These are phyloP conservation scores for Gila robusta DNA, from an alignment of 2,797 vertebrate genomes.

Conservation along the genomic window DNA sequence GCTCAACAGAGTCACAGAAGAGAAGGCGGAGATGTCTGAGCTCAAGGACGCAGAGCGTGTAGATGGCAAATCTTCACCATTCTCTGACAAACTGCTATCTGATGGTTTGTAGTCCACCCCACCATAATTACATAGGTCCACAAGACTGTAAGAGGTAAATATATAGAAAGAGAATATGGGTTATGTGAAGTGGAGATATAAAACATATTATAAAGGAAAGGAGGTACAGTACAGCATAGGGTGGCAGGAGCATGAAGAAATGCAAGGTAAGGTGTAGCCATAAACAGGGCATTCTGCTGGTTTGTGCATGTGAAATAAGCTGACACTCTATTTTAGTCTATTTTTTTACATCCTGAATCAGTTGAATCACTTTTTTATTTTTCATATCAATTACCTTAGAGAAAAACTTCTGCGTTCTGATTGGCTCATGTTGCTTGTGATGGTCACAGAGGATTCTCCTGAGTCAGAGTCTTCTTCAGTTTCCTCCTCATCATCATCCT, in stretches of 20 bases:
- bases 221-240: neutral
- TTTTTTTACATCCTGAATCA: neutral
- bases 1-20: slow-evolving; percentile 79
- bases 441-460: slow-evolving; percentile 79
- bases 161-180: neutral
- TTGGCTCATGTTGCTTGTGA: slow-evolving; percentile 81
- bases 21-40: slow-evolving; percentile 81
- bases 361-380: slow-evolving; percentile 38
- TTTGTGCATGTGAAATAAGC: slow-evolving; percentile 1
- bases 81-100: slow-evolving; percentile 63
- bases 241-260: neutral
- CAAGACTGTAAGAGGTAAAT: slow-evolving; percentile 68
- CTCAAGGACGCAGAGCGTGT: slow-evolving; percentile 76
- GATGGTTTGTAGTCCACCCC: slow-evolving; percentile 69
- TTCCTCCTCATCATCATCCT: slow-evolving; percentile 65
- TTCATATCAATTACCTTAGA: slow-evolving; percentile 72
- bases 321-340: neutral
- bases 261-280: neutral
- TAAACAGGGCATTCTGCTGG: neutral
- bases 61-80: slow-evolving; percentile 69
- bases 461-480: slow-evolving; percentile 84
- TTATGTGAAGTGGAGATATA: neutral
- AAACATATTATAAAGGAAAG: neutral
- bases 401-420: slow-evolving; percentile 78
- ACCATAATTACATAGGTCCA: slow-evolving; percentile 79